Percentiles rank a stretch among this genome's conserved stretches.
phyloP scores from a whole-genome alignment of 2,888 invertebrate species.

The Scotopteryx bipunctaria region DNA sequence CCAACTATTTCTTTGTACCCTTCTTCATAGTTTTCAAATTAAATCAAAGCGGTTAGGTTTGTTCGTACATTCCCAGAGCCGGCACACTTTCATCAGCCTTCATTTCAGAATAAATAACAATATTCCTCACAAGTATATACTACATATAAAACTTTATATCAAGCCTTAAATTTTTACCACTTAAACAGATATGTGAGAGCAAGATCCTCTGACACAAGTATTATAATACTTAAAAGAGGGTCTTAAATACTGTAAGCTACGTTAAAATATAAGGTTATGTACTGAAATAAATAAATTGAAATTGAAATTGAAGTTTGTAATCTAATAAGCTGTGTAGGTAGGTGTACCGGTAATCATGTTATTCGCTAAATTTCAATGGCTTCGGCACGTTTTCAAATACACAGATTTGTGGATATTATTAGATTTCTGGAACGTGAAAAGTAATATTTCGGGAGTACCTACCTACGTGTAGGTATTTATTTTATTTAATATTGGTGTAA shows the following conservation, averaged over 20 bases:
- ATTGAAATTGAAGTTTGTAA: constrained; percentile 46
- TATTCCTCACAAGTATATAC: constrained; percentile 1
- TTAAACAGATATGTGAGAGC: too few species aligned
- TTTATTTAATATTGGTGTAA: constrained; percentile 32
- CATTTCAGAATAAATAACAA: constrained; percentile 13
- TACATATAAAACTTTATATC: too few species aligned
- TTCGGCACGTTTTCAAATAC: constrained; percentile 50
- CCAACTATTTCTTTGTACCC: constrained; percentile 72
- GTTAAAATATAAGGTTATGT: too few species aligned
- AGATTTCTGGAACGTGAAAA: constrained; percentile 36
- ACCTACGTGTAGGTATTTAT: constrained; percentile 39
- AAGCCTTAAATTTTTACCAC: too few species aligned
- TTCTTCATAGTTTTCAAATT: constrained; percentile 71
- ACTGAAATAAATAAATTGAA: too few species aligned
- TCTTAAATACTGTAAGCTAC: too few species aligned
- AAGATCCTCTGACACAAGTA: too few species aligned
- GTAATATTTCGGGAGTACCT: constrained; percentile 31
- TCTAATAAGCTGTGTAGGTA: constrained; percentile 52
- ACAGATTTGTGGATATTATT: constrained; percentile 45
- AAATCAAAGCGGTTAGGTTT: constrained; percentile 55
- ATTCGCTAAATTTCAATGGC: constrained; percentile 60
- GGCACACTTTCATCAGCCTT: constrained; percentile 16
- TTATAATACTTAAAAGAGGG: too few species aligned
- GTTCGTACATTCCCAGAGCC: constrained; percentile 37
- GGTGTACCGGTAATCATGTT: constrained; percentile 54